These are phyloP conservation scores for Gymnosoma rotundatum DNA, from an alignment of 2,888 invertebrate species.

Conservation along the genomic window DNA sequence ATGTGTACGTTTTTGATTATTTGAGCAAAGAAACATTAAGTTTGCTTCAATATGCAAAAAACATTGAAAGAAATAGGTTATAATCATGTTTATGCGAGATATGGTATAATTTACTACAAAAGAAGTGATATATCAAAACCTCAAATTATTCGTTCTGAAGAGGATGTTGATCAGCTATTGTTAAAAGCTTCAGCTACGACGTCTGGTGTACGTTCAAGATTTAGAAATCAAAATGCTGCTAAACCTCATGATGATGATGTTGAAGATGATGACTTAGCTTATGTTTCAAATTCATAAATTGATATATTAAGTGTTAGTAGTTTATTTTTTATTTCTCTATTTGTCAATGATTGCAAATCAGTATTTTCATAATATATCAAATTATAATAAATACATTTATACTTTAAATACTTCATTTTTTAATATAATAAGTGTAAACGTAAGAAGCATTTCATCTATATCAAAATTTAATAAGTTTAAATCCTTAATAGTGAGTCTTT, in stretches of 20 bases:
- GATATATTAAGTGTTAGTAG: neutral
- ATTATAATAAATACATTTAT: constrained; percentile 5
- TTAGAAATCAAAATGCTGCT: neutral
- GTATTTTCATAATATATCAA: constrained; percentile 14
- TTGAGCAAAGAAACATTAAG: no score
- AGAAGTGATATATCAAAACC: neutral
- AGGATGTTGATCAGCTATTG: neutral
- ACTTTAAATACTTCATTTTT: constrained; percentile 11
- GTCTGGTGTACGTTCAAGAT: neutral
- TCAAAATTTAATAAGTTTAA: constrained; percentile 1
- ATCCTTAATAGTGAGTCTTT: neutral
- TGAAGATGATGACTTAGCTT: constrained; percentile 4
- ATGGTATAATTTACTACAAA: neutral
- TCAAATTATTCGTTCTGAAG: neutral
- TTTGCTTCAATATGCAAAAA: no score
- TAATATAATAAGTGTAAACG: constrained; percentile 14
- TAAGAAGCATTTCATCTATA: constrained; percentile 21
- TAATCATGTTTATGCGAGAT: neutral
- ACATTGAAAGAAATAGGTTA: no score
- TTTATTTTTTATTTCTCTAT: neutral
- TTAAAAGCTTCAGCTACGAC: neutral
- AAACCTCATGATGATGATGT: neutral
- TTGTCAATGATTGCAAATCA: neutral
- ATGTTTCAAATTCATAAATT: neutral
- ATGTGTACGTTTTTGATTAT: no score